Percentiles rank a stretch among this genome's conserved stretches.
Conservation (phyloP, 2,113 vertebrate genomes). For the rat (Rattus norvegicus) region DNA sequence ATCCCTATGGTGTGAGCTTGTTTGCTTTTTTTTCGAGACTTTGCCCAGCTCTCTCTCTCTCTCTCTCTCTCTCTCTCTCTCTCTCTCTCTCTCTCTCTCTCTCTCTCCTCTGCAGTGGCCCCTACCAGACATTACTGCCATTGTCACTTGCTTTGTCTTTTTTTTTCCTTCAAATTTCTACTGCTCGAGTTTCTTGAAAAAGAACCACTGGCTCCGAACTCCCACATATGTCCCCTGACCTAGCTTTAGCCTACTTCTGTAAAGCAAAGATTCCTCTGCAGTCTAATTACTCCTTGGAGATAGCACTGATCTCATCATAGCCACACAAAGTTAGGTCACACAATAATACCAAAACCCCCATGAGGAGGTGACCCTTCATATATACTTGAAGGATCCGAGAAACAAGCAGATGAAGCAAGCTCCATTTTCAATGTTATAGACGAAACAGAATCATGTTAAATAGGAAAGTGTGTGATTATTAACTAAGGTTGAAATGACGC, state of each 20-base stretch:
- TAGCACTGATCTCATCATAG: background rate
- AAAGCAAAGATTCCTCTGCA: background rate
- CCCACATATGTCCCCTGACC: background rate
- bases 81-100: background rate
- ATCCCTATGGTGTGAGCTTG: background rate
- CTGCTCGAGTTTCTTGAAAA: background rate
- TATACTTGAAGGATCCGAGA: background rate
- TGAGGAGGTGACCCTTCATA: background rate
- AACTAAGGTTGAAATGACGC: background rate
- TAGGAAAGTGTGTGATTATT: background rate
- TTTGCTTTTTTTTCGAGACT: no score
- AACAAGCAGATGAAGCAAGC: background rate
- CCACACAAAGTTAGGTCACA: background rate
- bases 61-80: background rate
- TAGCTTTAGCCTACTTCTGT: background rate
- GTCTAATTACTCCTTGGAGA: background rate
- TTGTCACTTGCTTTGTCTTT: background rate
- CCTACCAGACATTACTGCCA: no score
- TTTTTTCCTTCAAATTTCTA: background rate
- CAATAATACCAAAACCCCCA: background rate
- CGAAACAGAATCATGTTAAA: background rate
- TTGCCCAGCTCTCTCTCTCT: no score
- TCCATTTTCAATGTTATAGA: background rate
- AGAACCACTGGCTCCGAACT: background rate
- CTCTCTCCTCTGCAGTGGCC: background rate